A percentile compares a stretch with the other conserved stretches of the same genome.
Evolutionary conservation across 1,140 invertebrate genomes (phyloP).

Genomic region (Papilio helenus): DNA sequence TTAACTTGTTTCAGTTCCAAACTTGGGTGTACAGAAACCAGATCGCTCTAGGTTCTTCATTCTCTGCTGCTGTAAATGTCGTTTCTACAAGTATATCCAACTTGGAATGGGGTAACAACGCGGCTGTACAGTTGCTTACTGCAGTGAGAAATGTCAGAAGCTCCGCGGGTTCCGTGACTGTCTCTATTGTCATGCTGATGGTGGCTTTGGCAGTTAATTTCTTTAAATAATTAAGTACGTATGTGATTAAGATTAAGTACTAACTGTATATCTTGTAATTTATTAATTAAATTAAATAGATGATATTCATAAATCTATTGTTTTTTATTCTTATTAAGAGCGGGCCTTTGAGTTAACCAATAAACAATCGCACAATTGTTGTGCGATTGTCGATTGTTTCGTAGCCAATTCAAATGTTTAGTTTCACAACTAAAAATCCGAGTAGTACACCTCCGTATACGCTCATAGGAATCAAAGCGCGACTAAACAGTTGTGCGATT

Average conservation of each 20-base stretch:
- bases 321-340: neutral
- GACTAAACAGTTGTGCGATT: no score
- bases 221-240: constrained; percentile 27
- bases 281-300: neutral
- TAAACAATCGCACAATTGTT: no score
- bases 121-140: constrained; percentile 52
- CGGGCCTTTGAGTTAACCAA: no score
- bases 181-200: constrained; percentile 56
- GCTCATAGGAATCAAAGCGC: no score
- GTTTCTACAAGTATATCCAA: constrained; percentile 57
- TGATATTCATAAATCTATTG: neutral
- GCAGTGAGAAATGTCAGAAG: constrained; percentile 46
- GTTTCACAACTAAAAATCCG: no score
- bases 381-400: no score
- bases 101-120: constrained; percentile 63
- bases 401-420: no score
- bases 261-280: neutral
- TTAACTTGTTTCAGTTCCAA: constrained; percentile 67
- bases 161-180: constrained; percentile 52
- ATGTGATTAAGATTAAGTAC: neutral
- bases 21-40: constrained; percentile 65
- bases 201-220: constrained; percentile 49
- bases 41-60: constrained; percentile 51
- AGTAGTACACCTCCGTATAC: no score
- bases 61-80: constrained; percentile 51